Evolutionary conservation across 2,888 invertebrate genomes (phyloP).

Genomic region (Thalpophila matura): DNA sequence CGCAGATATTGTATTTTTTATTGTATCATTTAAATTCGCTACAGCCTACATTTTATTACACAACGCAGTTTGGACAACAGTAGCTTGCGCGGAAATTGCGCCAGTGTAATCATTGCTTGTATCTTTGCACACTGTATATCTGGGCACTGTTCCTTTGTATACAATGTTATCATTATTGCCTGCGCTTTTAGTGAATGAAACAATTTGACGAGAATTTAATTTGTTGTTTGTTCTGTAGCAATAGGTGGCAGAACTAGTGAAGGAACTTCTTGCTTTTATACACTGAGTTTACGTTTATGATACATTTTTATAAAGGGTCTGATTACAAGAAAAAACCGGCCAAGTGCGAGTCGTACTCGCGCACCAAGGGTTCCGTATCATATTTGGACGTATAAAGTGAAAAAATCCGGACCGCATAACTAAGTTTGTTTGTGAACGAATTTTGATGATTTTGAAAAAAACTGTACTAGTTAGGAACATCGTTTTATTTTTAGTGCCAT

Average conservation of each 20-base stretch:
- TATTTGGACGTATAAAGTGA: too few species aligned
- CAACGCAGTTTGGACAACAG: constrained; percentile 10
- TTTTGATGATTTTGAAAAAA: too few species aligned
- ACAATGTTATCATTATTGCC: constrained; percentile 37
- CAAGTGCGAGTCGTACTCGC: too few species aligned
- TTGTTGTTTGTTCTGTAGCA: constrained; percentile 9
- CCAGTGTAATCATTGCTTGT: constrained; percentile 16
- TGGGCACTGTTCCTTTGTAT: constrained; percentile 16
- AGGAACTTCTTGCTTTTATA: background rate
- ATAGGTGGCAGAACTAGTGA: background rate
- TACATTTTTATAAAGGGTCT: too few species aligned
- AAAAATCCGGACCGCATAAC: too few species aligned
- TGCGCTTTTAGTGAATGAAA: constrained; percentile 21
- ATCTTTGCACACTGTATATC: constrained; percentile 7
- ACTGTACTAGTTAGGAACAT: too few species aligned
- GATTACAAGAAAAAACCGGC: too few species aligned
- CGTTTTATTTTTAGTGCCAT: too few species aligned
- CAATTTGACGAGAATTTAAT: constrained; percentile 19
- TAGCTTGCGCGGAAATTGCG: constrained; percentile 41
- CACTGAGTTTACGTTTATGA: too few species aligned
- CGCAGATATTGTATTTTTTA: background rate
- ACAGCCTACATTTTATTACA: constrained; percentile 6
- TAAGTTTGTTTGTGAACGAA: too few species aligned
- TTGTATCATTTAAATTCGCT: background rate
- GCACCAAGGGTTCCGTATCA: too few species aligned